A percentile compares a stretch with the other conserved stretches of the same genome.
phyloP scores from a whole-genome alignment of 2,888 invertebrate species.

The Nymphalis c-album region DNA sequence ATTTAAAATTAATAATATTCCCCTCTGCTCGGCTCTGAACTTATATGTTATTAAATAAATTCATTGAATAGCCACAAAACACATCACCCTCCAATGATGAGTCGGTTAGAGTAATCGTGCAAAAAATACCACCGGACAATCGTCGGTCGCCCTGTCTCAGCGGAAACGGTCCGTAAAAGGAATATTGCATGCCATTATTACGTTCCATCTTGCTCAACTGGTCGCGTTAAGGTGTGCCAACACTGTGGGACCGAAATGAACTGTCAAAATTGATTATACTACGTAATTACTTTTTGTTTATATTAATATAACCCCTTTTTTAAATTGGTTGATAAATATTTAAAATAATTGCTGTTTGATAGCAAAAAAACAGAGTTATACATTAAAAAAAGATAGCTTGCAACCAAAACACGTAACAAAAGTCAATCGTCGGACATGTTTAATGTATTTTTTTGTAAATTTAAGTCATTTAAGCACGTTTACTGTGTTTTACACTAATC shows the following conservation, averaged over 20 bases:
- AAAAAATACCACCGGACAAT: constrained; percentile 28
- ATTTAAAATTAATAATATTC: too few species aligned
- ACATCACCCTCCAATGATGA: constrained; percentile 2
- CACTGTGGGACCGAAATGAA: constrained; percentile 21
- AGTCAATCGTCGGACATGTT: too few species aligned
- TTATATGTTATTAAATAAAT: too few species aligned
- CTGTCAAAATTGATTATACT: constrained; percentile 26
- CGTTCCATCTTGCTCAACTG: constrained; percentile 33
- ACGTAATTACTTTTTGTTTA: constrained; percentile 8
- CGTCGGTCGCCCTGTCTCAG: constrained; percentile 34
- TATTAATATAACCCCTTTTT: not conserved
- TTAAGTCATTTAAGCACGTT: too few species aligned
- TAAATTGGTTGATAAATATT: too few species aligned
- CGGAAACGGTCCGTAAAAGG: constrained; percentile 48
- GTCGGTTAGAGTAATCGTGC: constrained; percentile 23
- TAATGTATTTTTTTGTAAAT: too few species aligned
- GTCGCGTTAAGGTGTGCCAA: constrained; percentile 26
- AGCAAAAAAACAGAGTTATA: too few species aligned
- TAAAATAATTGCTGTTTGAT: too few species aligned
- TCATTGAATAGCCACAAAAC: not conserved
- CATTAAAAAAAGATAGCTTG: too few species aligned
- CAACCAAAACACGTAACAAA: too few species aligned
- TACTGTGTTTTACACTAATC: too few species aligned
- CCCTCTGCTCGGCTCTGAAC: too few species aligned
- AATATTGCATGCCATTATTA: constrained; percentile 41